Percentiles rank a stretch among this genome's conserved stretches.
Conservation (phyloP, 2,888 invertebrate genomes). For the Chirona hameri region DNA sequence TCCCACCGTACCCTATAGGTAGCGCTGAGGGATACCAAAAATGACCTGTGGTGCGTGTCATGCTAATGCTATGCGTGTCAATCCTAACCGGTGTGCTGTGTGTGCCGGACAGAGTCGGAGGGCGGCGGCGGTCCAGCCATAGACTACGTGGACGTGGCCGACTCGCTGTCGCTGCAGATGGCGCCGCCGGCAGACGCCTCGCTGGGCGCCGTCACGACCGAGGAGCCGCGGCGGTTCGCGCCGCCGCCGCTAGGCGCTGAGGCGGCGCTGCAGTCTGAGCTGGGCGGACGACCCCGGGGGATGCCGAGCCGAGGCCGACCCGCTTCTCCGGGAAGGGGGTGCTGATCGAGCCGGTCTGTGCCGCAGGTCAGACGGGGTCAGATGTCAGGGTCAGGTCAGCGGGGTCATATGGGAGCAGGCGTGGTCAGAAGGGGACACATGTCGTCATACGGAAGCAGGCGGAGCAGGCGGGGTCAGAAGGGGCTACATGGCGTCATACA, state of each 20-base stretch:
- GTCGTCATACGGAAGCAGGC: not conserved
- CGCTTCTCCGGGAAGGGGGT: not conserved
- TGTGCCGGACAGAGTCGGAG: not conserved
- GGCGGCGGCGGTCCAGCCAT: not conserved
- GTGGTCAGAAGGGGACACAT: not conserved
- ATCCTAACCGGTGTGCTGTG: no score
- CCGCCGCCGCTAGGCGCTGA: not conserved
- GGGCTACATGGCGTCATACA: no score
- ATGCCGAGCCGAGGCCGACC: not conserved
- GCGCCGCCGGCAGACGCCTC: not conserved
- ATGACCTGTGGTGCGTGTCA: no score
- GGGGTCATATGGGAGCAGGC: not conserved
- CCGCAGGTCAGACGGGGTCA: not conserved
- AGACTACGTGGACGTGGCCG: not conserved
- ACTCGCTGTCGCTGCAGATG: not conserved
- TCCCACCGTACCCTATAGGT: no score
- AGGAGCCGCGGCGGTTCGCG: not conserved
- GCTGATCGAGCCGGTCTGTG: not conserved
- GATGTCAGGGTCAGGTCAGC: not conserved
- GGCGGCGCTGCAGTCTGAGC: not conserved
- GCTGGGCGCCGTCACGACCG: not conserved
- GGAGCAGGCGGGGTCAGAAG: not conserved
- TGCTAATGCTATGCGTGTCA: no score
- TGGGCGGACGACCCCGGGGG: slow-evolving; percentile 1
- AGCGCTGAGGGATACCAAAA: no score